Base-by-base conservation (phyloP, 2,888 invertebrate genomes). In the Linyphia triangularis region DNA sequence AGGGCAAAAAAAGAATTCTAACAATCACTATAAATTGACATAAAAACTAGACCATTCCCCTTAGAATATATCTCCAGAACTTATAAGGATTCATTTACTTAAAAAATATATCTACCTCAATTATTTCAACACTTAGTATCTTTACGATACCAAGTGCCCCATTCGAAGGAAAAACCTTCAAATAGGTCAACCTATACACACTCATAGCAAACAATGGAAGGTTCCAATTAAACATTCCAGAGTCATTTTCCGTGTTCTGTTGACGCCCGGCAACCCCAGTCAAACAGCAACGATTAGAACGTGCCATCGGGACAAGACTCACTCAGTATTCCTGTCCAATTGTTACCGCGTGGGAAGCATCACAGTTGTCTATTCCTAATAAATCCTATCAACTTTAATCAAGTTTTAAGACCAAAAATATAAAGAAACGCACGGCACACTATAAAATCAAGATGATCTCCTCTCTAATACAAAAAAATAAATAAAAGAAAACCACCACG, bases 301-400 rank as follows among this genome's bases (percentile, higher is more conserved):
- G 33, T 81, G 81, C 51, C 78, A 67, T 67, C 67, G 33, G 43
- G 65, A 63, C 37, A 5, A 5, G 28, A 51, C 22, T 13, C 65
- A 16, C 28, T n/a, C 40, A 10, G 77, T 63, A 63, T 77, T 59
- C 77, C 24, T 16, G 37, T 81, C 81, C 43, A 59, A 37, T 59
- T 70, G 19, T 5, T 13, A 1, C n/a, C 22, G 30, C 19, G 83
- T 85, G 84, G 67, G 84, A 85, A 72, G 57, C 30, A 9, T 4
- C 22, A 33, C 84, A 85, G 65, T 51, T 85, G 84, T 85, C 84
- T 65, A 85, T 85, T 85, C 75, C 84, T 85, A 85, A 85, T 85
- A 85, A 85, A 77, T 77, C 57, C 84, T 85, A 85, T 85, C 84
- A 85, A 85, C 84, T 85, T 85, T 85, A 85, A 85, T 85, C 84